Base-by-base conservation (phyloP, 2,888 invertebrate genomes). In the Octodonta nipae region DNA sequence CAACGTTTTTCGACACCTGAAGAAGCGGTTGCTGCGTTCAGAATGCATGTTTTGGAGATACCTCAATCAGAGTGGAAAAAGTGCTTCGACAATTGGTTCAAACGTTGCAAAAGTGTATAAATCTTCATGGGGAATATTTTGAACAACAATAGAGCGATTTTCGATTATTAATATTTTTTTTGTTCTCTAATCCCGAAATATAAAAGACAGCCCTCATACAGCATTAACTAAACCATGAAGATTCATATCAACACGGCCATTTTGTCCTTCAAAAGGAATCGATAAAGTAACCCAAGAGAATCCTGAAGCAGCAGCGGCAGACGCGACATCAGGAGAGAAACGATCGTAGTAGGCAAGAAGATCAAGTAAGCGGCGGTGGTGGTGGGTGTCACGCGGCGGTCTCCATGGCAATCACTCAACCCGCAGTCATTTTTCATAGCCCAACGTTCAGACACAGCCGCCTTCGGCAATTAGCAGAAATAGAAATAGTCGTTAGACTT, bases 401-500 rank as follows among this genome's bases (percentile, higher is more conserved):
- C 54, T 53, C 57, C 56, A 59, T 59, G 57, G 57, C 54, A 56
- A 60, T 60, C 58, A 53, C 46, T 59, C 58, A 56, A 49, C 49
- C 52, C 53, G 48, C 51, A 55, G 55, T 57, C 54, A 56, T 61
- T 59, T 58, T 56, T 60, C 58, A 58, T 56, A 57, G 54, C 49
- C 47, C 49, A 49, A 52, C 55, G 56, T 56, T 55, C 55, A 49
- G 50, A 13, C 52, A 51, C 50, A 52, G 52, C 56, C 54, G 58
- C 58, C 58, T 56, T 50, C 57, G 48, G 58, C 59, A 61, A 61
- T 61, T 61, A 61, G 60, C 58, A 56, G 58, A 60, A 61, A 60
- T 61, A 61, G 60, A 61, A 58, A 57, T 52, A 53, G 56, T 51
- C 49, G 37, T 46, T 43, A 45, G 47, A 44, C 48, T 17, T 17